These are phyloP conservation scores for Alouatta caraya DNA, from an alignment of 2,797 vertebrate species.

Conservation along the genomic window DNA sequence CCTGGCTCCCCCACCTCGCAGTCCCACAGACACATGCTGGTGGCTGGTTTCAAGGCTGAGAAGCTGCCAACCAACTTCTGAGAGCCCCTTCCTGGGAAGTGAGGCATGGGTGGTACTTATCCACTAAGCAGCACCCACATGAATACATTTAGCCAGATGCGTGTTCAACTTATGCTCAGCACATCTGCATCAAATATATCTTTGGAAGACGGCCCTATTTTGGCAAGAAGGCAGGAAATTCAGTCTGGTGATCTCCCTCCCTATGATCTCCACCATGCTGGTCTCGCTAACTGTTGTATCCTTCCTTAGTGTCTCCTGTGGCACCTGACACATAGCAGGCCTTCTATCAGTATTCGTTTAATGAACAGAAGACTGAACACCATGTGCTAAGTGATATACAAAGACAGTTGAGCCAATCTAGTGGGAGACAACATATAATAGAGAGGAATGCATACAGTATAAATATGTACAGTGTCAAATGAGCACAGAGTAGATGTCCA, in stretches of 20 bases:
- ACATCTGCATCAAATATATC: slow-evolving; percentile 55
- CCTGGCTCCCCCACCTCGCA: accelerated
- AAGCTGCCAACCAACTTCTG: not conserved
- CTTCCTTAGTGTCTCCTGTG: not conserved
- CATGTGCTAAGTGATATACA: not conserved
- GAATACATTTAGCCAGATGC: not conserved
- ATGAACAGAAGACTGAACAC: not conserved
- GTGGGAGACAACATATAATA: not conserved
- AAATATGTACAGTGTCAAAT: not conserved
- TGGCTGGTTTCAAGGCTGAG: not conserved
- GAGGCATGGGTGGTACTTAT: slow-evolving; percentile 3
- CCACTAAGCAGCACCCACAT: not conserved
- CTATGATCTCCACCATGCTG: not conserved
- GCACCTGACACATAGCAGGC: not conserved
- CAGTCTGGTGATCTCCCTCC: not conserved
- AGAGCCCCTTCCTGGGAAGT: not conserved
- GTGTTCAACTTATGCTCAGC: not conserved
- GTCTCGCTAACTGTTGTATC: not conserved
- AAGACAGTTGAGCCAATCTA: not conserved
- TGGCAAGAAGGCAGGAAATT: slow-evolving; percentile 33
- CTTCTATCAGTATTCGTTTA: not conserved
- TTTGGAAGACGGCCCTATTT: slow-evolving; percentile 41
- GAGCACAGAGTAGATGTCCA: not conserved
- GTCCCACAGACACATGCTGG: not conserved
- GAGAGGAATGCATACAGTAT: not conserved